Evolutionary conservation across 2,797 vertebrate genomes (phyloP), one percentile per base, ranked within the genome.

Genomic region (Spea hammondii): DNA sequence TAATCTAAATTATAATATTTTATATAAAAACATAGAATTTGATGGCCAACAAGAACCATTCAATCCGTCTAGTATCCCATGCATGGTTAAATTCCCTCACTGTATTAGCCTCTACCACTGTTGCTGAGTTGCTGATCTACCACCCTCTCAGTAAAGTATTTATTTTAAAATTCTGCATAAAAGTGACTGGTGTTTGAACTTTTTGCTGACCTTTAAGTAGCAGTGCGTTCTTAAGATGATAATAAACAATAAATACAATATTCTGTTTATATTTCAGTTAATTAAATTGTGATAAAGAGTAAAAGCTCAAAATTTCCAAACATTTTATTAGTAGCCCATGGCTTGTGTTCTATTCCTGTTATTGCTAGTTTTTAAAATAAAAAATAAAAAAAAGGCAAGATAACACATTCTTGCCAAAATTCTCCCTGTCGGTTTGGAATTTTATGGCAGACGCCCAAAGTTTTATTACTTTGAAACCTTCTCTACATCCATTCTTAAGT

Each of bases 381-480:
- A 51, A 59, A 49, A 14, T 47, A 68, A 65, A 68, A 62, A 32
- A 13, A 59, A 59, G 55, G 59, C 59, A 76, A 71, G 13, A 14
- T 32, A 14, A n/a, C n/a, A 69, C 10, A 13, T 48, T 51, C 74
- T 73, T 77, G 75, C 79, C 74, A 82, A 74, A 69, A 77, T 49
- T 5, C 10, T 82, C 65, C 79, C 70, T n/a, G 70, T 67, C 70
- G 57, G 70, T 68, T 68, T 46, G 44, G 64, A 77, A 73, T 82
- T 59, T 62, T 50, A 51, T 82, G 79, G 79, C 79, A 82, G 74
- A 8, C 70, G 50, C 75, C 79, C 79, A 82, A 82, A 69, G 12
- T 77, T 82, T 69, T 82, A 82, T 82, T 77, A 82, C 70, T 77
- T 77, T 82, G 75, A 82, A 77, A 48, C 74, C 51, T 51, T 66